Base-by-base conservation (phyloP, 2,797 vertebrate species). In the Dermochelys coriacea region DNA sequence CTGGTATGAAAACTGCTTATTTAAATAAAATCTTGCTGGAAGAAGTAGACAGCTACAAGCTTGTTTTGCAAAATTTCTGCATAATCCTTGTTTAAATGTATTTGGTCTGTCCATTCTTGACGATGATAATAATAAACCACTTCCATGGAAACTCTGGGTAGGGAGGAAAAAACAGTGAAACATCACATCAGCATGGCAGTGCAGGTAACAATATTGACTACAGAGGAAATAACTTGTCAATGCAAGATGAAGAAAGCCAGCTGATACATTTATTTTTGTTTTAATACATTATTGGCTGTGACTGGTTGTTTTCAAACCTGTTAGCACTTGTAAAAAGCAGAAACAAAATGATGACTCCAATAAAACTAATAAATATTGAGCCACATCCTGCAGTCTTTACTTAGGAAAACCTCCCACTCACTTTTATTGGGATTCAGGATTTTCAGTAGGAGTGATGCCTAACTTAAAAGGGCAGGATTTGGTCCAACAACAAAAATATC, bases 111-210 rank as follows among this genome's bases (percentile, higher is more conserved):
- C 93, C 88, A 92, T 90, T 78, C 83, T 96, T 97, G 90, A 94
- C 68, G 97, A 84, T 14, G 95, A 80, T 14, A 95, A 80, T 96
- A 97, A 97, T 96, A 97, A 97, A 97, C 85, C 91, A 97, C 97
- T 98, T 96, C 95, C 89, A 96, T 98, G 96, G 97, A 97, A 98
- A 97, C 95, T 93, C 91, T 55, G 83, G 37, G 82, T 23, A 37
- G 27, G 51, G 9, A 45, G 31, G 77, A 59, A 80, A 90, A 92
- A 89, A 45, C 71, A 50, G 82, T 52, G 55, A 85, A 82, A 86
- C 77, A 83, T 94, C 78, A 91, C 93, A 57, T 95, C 89, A 85
- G 18, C 55, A 88, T 45, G 95, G 74, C 34, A 94, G 94, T 75
- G 80, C 93, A 96, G 82, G 86, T 90, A 93, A 90, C 51, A 94